Evolutionary conservation across 2,888 invertebrate genomes (phyloP), one percentile per base, ranked within the genome.

Genomic region (Drosophila hamatofila): DNA sequence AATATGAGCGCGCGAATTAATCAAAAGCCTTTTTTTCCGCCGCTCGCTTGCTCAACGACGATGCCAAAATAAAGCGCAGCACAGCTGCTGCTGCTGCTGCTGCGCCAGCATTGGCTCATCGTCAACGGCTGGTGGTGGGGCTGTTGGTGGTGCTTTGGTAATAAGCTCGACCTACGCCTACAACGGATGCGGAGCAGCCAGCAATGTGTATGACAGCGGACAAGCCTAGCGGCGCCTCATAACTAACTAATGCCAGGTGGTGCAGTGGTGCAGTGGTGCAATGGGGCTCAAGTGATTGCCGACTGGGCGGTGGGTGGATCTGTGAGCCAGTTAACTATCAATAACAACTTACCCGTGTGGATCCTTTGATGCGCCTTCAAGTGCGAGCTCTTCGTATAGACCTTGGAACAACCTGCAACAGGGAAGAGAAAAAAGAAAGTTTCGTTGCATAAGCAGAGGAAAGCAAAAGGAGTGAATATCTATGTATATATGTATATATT

Each of bases 361-460:
- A 98, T 98, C 93, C 98, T 95, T 93, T 98, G 98, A 94, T 98
- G 98, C 80, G 98, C 98, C 94, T 98, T 98, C 83, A 98, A 95
- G 94, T 98, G 98, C 90, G 98, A 98, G 94, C 98, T 98, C 94
- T 98, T 98, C 82, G 98, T 98, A 94, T 98, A 98, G 81, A 98
- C 98, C 94, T 98, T 98, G 90, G 97, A 95, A 94, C 98, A 98
- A 93, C 98, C 98, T 88, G 78, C 11, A 73, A 69, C n/a, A n/a
- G 14, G 8, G 9, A 39, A 23, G 8, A 14, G 0, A 37, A 23
- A 33, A 44, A 6, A 46, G 23, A 44, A 51, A 60, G 23, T 27
- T 4, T 44, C 3, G 7, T 49, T 55, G 35, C 30, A 18, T 18
- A 51, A n/a, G 16, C 39, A 23, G 21, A 30, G 21, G 14, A 3